Evolutionary conservation across 2,797 vertebrate species (phyloP).

Genomic region (Borostomias antarcticus): DNA sequence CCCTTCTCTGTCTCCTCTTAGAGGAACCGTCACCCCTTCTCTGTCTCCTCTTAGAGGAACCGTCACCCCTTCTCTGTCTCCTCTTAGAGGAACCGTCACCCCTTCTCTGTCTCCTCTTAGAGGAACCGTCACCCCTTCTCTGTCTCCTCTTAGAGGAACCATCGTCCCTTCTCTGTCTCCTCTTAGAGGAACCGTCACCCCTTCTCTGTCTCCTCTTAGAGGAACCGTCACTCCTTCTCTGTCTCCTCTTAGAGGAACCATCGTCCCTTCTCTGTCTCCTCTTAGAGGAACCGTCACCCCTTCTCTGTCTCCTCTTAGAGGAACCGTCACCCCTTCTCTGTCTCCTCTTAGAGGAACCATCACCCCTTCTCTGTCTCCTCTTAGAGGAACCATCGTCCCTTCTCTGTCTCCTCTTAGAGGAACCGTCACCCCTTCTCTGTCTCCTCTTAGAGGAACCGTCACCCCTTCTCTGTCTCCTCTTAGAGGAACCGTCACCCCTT

Average conservation of each 20-base stretch:
- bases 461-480: constrained; percentile 22
- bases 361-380: constrained; percentile 13
- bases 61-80: constrained; percentile 35
- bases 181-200: too few species aligned
- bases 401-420: neutral
- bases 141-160: neutral
- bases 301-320: constrained; percentile 9
- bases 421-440: neutral
- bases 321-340: constrained; percentile 34
- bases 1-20: neutral
- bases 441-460: too few species aligned
- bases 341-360: too few species aligned
- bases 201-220: constrained; percentile 22
- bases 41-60: too few species aligned
- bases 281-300: neutral
- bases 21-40: neutral
- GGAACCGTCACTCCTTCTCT: too few species aligned
- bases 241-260: constrained; percentile 10
- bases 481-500: too few species aligned
- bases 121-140: too few species aligned
- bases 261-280: neutral
- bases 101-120: constrained; percentile 15
- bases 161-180: constrained; percentile 1
- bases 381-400: too few species aligned
- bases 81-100: too few species aligned